Base-by-base conservation (phyloP, 2,888 invertebrate species). In the Macaria notata region DNA sequence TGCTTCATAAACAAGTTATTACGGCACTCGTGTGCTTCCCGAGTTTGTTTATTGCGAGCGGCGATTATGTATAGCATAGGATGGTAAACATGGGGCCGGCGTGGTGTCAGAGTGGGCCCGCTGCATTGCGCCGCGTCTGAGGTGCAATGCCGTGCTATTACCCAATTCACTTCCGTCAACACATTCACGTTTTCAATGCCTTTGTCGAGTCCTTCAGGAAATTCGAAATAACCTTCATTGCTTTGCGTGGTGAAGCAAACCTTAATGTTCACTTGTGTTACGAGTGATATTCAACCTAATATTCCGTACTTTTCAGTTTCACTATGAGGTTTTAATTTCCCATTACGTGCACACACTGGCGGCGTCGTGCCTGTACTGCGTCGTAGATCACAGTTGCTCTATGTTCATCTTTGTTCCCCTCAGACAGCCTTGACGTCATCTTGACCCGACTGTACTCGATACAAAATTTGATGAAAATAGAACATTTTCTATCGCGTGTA, bases 91-190 rank as follows among this genome's bases (percentile, higher is more conserved):
- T 73, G 59, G 68, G 69, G 80, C 75, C 72, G 80, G 81, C 75
- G 83, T 84, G 83, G 85, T 84, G 84, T 81, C 71, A 72, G 76
- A 74, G 66, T 70, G 3, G n/a, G 53, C 72, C 64, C 29, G 66
- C 83, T 84, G 87, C 88, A 88, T 75, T 88, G 88, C 88, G 84
- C 61, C 46, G 56, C 66, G 76, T 81, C 80, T 76, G 73, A 80
- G 82, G 83, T 85, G 83, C 85, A 86, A 74, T 84, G 84, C 77
- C 74, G 79, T 78, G 49, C 9, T 54, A 47, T 54, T 49, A 59
- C 56, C 49, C 56, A 64, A 58, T 61, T 59, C 54, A 46, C 44
- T 48, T 46, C 29, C 53, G 43, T 54, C 39, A 58, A 49, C 46
- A 49, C 42, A 49, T 41, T 46, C 44, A 46, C 19, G 47, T 33